Percentiles rank a stretch among this genome's conserved stretches.
Evolutionary conservation across 1,140 invertebrate genomes (phyloP).

Genomic region (Zaprionus kolodkinae): DNA sequence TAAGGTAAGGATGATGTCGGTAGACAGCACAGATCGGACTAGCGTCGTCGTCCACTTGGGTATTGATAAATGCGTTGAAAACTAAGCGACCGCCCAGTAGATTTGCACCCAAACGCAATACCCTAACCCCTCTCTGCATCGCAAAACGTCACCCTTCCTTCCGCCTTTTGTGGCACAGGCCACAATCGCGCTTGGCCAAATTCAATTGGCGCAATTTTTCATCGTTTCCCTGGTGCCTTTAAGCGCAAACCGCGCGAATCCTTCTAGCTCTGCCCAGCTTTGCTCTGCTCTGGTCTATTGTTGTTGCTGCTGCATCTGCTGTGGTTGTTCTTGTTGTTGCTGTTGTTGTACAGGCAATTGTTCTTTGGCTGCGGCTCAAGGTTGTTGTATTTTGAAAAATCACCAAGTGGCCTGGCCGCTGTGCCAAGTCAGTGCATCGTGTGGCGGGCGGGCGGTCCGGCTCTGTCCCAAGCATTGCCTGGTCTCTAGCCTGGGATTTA

Average conservation of each 20-base stretch:
- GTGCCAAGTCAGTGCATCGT: conserved; percentile 43
- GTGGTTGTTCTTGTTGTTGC: conserved; percentile 49
- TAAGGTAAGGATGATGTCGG: conserved; percentile 18
- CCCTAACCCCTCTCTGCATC: conserved; percentile 11
- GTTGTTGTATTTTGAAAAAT: conserved; percentile 82
- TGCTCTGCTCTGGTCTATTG: conserved; percentile 64
- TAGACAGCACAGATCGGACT: conserved; percentile 11
- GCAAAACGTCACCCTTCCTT: conserved; percentile 20
- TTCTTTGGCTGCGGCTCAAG: conserved; percentile 60
- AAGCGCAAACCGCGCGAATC: conserved; percentile 63
- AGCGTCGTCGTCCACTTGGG: conserved; percentile 61
- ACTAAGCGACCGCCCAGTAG: conserved; percentile 80
- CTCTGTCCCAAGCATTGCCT: neutral
- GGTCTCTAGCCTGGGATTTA: conserved; percentile 67
- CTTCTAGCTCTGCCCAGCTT: conserved; percentile 47
- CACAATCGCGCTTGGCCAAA: conserved; percentile 74
- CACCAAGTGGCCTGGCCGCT: conserved; percentile 52
- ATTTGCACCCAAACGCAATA: conserved; percentile 55
- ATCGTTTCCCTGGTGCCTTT: conserved; percentile 65
- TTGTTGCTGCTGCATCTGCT: conserved; percentile 35
- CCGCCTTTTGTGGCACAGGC: conserved; percentile 54
- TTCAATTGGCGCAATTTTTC: conserved; percentile 82
- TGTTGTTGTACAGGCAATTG: conserved; percentile 48
- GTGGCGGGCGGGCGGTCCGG: conserved; percentile 37
- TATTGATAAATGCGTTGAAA: conserved; percentile 82